Base-by-base conservation (phyloP, 1,140 invertebrate species). In the Harlomillsia oculata region DNA sequence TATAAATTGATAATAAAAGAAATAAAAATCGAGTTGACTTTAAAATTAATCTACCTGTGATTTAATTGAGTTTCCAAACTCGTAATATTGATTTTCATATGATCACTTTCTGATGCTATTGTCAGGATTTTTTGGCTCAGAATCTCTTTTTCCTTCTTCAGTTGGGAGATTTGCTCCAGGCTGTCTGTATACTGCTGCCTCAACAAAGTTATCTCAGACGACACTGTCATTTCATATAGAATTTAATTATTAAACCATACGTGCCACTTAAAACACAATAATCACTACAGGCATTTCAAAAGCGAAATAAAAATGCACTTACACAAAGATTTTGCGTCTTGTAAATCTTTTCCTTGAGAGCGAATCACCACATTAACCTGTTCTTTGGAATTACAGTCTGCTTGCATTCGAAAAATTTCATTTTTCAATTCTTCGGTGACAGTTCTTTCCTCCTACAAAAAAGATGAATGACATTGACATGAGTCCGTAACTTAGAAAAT, bases 51-150 rank as follows among this genome's bases (percentile, higher is more conserved):
- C 43, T 63, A 74, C 72, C 71, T 71, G 53, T 72, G 72, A 39
- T 66, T 60, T 20, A 74, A 54, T 50, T 74, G 70, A 36, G 66
- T 65, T 62, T 72, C 69, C 23, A 74, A 48, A 62, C 62, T 64
- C 6, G 65, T 59, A n/a, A 70, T 45, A 11, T 67, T 68, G 1
- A 68, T 67, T 62, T 72, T 72, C 30, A 70, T 53, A 45, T 56
- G 59, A 40, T 69, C 70, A 62, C 70, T 64, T n/a, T 69, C 67
- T 45, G 63, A 60, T 23, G 69, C 70, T 60, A 72, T 49, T 36
- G 66, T 28, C 21, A 67, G 48, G 62, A 64, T 60, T 67, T 67
- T 51, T 41, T 67, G 60, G 60, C 69, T 68, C 11, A 72, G 25
- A 16, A 40, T 52, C 26, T 68, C 67, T 53, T 70, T 72, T 43